Conservation (phyloP, 2,113 vertebrate species). For the Plestiodon gilberti region DNA sequence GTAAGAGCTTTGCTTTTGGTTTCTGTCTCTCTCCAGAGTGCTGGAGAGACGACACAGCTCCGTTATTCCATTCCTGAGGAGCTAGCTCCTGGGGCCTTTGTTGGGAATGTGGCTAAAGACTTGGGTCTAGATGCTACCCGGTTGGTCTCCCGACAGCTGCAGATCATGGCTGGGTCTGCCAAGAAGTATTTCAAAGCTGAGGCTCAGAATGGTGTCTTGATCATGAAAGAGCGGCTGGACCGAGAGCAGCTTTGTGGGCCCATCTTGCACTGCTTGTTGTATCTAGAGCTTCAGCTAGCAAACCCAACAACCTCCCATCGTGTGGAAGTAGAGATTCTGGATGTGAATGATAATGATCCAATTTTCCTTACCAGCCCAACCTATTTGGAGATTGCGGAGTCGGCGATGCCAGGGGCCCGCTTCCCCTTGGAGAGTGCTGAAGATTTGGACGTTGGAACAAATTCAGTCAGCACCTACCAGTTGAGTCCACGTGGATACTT, state of each 20-base stretch:
- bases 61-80: slow-evolving; percentile 67
- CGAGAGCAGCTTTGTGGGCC: slow-evolving; percentile 70
- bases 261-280: slow-evolving; percentile 51
- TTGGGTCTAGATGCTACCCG: slow-evolving; percentile 50
- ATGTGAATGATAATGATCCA: slow-evolving; percentile 63
- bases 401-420: slow-evolving; percentile 49
- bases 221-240: slow-evolving; percentile 67
- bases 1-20: neutral
- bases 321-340: slow-evolving; percentile 59
- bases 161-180: slow-evolving; percentile 50
- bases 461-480: slow-evolving; percentile 73
- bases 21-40: neutral
- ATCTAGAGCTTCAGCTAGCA: slow-evolving; percentile 54
- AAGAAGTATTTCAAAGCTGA: slow-evolving; percentile 61
- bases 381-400: slow-evolving; percentile 69
- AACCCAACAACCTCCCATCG: slow-evolving; percentile 47
- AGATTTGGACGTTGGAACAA: slow-evolving; percentile 74
- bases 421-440: slow-evolving; percentile 76
- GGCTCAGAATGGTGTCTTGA: slow-evolving; percentile 61
- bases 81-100: slow-evolving; percentile 39
- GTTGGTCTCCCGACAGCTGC: slow-evolving; percentile 52
- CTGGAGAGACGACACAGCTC: slow-evolving; percentile 50
- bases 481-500: slow-evolving; percentile 76
- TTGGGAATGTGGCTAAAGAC: slow-evolving; percentile 64
- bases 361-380: slow-evolving; percentile 38